Evolutionary conservation across 2,888 invertebrate genomes (phyloP).

Genomic region (Heliconius charithonia): DNA sequence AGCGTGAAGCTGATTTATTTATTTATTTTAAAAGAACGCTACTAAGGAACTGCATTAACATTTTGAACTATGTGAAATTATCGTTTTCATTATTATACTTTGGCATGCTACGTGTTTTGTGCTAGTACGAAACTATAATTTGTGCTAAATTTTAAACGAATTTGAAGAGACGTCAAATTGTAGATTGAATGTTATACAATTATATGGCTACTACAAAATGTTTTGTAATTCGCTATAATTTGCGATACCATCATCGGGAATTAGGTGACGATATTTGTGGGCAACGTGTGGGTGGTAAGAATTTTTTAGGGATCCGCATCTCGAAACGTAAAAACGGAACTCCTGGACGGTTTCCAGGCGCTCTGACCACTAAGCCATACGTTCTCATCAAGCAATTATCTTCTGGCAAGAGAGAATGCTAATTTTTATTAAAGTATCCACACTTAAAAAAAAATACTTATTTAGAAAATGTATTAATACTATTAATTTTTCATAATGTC

Average conservation of each 20-base stretch:
- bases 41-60: background rate
- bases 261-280: background rate
- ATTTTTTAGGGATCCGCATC: no score
- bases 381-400: no score
- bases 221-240: background rate
- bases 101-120: background rate
- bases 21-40: background rate
- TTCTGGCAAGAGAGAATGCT: no score
- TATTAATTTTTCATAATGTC: no score
- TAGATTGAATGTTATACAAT: background rate
- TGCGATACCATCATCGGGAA: background rate
- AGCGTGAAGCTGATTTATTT: no score
- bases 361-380: no score
- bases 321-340: no score
- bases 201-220: background rate
- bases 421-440: no score
- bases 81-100: background rate
- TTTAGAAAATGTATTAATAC: no score
- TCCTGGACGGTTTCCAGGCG: no score
- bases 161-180: background rate
- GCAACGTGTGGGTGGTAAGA: no score
- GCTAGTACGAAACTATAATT: conserved; percentile 1
- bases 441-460: no score
- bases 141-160: conserved; percentile 13
- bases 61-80: background rate